A percentile compares a stretch with the other conserved stretches of the same genome.
Conservation (phyloP, 2,113 vertebrate genomes). For the Galeopterus variegatus region DNA sequence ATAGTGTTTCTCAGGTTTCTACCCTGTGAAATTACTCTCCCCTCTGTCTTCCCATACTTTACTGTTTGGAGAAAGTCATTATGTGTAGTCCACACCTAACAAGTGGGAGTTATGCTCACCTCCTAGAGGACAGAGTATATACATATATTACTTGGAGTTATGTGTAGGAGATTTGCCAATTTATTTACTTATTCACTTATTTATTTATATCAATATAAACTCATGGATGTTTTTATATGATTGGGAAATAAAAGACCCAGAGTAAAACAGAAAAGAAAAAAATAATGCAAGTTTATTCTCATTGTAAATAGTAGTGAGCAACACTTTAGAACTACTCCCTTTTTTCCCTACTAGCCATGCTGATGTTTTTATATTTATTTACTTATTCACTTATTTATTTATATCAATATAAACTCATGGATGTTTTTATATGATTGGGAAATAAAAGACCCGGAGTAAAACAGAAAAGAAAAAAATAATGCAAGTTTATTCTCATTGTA, state of each 20-base stretch:
- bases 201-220: neutral
- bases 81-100: neutral
- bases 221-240: neutral
- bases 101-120: neutral
- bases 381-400: neutral
- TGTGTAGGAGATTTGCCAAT: neutral
- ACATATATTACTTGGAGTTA: slow-evolving; percentile 2
- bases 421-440: neutral
- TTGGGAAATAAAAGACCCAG: neutral
- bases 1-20: neutral
- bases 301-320: neutral
- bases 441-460: neutral
- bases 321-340: neutral
- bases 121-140: neutral
- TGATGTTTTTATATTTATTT: neutral
- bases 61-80: neutral
- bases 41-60: too few relatives aligned
- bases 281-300: neutral
- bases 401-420: neutral
- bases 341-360: neutral
- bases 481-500: neutral
- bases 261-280: neutral
- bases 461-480: neutral
- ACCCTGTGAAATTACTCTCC: neutral
- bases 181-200: neutral